Evolutionary conservation across 2,888 invertebrate genomes (phyloP).

Genomic region (Selenia dentaria): DNA sequence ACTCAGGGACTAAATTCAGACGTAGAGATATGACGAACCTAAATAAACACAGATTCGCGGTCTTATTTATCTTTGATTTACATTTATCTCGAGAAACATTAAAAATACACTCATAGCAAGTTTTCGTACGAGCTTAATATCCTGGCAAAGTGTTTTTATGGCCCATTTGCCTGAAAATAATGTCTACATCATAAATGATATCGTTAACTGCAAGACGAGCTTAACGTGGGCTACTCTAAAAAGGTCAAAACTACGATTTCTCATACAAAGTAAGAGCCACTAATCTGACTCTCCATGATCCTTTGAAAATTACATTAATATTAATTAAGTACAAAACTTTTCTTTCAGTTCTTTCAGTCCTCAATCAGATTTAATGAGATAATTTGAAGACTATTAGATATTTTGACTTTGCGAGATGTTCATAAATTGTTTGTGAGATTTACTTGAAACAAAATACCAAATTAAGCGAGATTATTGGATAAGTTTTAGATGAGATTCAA

Average conservation of each 20-base stretch:
- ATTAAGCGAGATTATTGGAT: neutral
- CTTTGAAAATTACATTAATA: conserved; percentile 32
- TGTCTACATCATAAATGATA: conserved; percentile 19
- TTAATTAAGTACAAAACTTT: conserved; percentile 26
- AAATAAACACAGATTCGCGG: neutral
- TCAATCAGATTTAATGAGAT: conserved; percentile 16
- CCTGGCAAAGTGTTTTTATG: conserved; percentile 6
- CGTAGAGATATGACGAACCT: neutral
- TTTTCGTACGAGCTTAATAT: conserved; percentile 2
- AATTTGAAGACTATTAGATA: conserved; percentile 11
- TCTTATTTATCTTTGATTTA: neutral
- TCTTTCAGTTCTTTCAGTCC: conserved; percentile 26
- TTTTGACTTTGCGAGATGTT: conserved; percentile 9
- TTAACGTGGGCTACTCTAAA: conserved; percentile 5
- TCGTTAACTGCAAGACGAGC: conserved; percentile 21
- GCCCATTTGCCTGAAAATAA: conserved; percentile 19
- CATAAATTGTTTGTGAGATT: conserved; percentile 10
- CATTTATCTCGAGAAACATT: neutral
- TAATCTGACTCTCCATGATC: conserved; percentile 18
- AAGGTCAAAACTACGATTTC: conserved; percentile 23
- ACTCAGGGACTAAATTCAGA: no score
- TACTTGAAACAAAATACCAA: conserved; percentile 6
- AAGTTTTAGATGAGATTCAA: neutral
- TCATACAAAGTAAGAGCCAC: conserved; percentile 12
- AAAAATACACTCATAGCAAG: neutral